A percentile compares a stretch with the other conserved stretches of the same genome.
phyloP scores from a whole-genome alignment of 23 tunicate genomes.

The Oikopleura vanhoeffeni region DNA sequence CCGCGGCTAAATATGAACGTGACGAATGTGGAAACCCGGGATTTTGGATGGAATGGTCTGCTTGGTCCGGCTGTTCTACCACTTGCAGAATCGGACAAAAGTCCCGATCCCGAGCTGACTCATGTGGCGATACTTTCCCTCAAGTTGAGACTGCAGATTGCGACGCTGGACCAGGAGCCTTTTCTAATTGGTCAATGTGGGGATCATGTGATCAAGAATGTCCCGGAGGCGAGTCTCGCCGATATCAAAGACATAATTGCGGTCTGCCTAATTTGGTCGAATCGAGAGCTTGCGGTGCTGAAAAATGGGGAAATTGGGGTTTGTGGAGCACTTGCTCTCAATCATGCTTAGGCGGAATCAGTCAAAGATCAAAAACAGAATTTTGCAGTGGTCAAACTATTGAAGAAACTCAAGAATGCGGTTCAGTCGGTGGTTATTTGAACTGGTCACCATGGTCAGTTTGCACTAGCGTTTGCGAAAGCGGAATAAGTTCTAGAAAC shows the following conservation, averaged over 20 bases:
- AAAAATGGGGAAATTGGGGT: background rate
- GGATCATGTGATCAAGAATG: constrained; percentile 22
- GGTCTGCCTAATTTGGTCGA: constrained; percentile 31
- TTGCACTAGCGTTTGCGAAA: constrained; percentile 47
- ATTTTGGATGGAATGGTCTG: constrained; percentile 16
- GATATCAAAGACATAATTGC: constrained; percentile 41
- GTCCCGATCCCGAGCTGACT: constrained; percentile 18
- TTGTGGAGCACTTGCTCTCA: constrained; percentile 55
- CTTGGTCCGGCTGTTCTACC: constrained; percentile 42
- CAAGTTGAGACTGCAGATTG: constrained; percentile 16
- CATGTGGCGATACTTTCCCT: constrained; percentile 17
- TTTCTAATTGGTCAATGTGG: constrained; percentile 24
- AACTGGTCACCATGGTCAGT: constrained; percentile 47
- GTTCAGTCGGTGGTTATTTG: constrained; percentile 37
- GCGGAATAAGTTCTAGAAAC: constrained; percentile 23
- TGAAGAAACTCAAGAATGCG: constrained; percentile 44
- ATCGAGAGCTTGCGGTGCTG: constrained; percentile 36
- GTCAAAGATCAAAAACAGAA: constrained; percentile 28
- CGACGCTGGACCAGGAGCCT: constrained; percentile 26
- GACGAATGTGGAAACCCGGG: background rate
- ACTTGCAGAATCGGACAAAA: constrained; percentile 43
- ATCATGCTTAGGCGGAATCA: constrained; percentile 65
- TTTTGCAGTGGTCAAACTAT: constrained; percentile 32
- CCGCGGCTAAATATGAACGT: background rate
- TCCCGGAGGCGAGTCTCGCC: constrained; percentile 23